Percentiles rank a stretch among this genome's conserved stretches.
Conservation (phyloP, 2,113 vertebrate genomes). For the Solea senegalensis region DNA sequence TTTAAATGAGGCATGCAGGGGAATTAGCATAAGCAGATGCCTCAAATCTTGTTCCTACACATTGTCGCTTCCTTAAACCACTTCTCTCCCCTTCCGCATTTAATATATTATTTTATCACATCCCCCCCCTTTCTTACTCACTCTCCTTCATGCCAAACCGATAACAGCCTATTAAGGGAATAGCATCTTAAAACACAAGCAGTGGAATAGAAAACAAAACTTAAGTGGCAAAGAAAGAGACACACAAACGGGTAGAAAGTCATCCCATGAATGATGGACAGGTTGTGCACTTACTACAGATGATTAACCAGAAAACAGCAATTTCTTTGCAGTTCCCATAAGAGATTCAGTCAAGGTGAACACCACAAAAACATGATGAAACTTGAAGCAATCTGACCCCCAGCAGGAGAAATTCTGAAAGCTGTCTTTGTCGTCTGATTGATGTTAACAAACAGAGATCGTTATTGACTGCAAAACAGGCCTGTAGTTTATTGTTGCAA, state of each 20-base stretch:
- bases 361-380: constrained; percentile 73
- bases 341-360: constrained; percentile 70
- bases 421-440: constrained; percentile 35
- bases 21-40: constrained; percentile 68
- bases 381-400: constrained; percentile 71
- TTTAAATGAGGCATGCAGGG: constrained; percentile 64
- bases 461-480: constrained; percentile 39
- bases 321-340: constrained; percentile 51
- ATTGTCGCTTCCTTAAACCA: background rate
- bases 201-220: constrained; percentile 45
- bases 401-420: constrained; percentile 57
- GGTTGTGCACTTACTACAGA: constrained; percentile 41
- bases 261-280: constrained; percentile 54
- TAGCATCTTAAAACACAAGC: background rate
- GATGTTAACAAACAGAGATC: constrained; percentile 28
- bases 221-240: constrained; percentile 26
- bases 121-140: constrained; percentile 5
- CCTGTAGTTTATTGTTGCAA: background rate
- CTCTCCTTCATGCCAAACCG: constrained; percentile 26
- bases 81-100: constrained; percentile 22
- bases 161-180: constrained; percentile 35
- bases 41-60: constrained; percentile 5
- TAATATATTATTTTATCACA: background rate
- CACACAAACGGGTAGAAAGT: constrained; percentile 27
- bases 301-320: constrained; percentile 62